A percentile compares a stretch with the other conserved stretches of the same genome.
Conservation (phyloP, 2,888 invertebrate species). For the Argyresthia albistria region DNA sequence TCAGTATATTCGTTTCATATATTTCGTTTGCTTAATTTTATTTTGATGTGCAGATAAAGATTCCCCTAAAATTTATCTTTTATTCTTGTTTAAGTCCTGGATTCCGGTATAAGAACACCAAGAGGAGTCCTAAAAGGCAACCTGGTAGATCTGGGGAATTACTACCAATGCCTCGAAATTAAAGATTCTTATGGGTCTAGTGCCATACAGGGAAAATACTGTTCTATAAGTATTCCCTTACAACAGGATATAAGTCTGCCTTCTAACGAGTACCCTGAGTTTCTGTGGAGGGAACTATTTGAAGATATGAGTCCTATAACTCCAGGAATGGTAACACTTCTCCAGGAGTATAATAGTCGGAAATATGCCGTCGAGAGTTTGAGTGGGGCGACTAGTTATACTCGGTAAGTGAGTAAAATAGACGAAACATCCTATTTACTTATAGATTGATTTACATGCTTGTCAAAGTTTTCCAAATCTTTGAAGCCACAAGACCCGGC, state of each 20-base stretch:
- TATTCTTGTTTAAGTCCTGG: slow-evolving; percentile 6
- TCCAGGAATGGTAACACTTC: not conserved
- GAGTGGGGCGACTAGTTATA: not conserved
- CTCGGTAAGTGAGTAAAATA: too few species aligned
- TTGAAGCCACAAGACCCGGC: too few species aligned
- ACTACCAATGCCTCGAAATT: slow-evolving; percentile 7
- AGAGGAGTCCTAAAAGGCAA: slow-evolving; percentile 5
- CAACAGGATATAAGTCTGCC: slow-evolving; percentile 11
- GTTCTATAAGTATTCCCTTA: slow-evolving; percentile 13
- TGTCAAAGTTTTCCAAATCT: too few species aligned
- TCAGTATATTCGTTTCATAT: too few species aligned
- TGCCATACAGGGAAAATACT: slow-evolving; percentile 10
- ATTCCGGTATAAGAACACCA: slow-evolving; percentile 6
- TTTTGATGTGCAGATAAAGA: too few species aligned
- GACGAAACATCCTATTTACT: too few species aligned
- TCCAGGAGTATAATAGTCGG: not conserved
- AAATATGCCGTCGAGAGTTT: not conserved
- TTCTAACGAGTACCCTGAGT: slow-evolving; percentile 3
- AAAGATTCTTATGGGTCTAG: not conserved
- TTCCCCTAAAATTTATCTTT: not conserved
- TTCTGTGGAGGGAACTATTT: not conserved
- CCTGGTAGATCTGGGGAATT: slow-evolving; percentile 5
- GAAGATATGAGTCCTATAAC: not conserved
- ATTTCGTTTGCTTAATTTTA: too few species aligned
- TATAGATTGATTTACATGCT: too few species aligned